Evolutionary conservation across 2,888 invertebrate species (phyloP), one percentile per base, ranked within the genome.

Genomic region (Thereva nobilitata): DNA sequence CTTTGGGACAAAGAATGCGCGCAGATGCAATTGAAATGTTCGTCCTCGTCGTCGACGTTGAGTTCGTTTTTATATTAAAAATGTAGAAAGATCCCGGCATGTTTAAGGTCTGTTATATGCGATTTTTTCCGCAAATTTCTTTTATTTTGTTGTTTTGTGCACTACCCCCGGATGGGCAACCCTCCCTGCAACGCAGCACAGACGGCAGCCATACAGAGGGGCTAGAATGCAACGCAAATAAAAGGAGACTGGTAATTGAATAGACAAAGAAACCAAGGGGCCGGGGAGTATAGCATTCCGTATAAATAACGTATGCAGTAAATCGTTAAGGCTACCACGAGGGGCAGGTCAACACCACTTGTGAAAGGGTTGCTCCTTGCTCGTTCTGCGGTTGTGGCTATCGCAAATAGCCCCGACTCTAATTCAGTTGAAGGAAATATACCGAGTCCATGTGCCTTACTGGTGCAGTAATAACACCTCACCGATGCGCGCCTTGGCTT

Each of bases 21-120:
- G 64, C 64, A 64, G 64, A 64, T 64, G 64, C 64, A 64, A 52
- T 64, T 50, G 12, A 53, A 61, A 12, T 12, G 12, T 45, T 45
- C 23, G 23, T 23, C 23, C 23, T 23, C 23, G 23, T 55, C 55
- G 55, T 8, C 12, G 9, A 38, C 54, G 37, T 37, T 12, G 38
- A 55, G 23, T 55, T 23, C 55, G 41, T 54, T 55, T 55, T 55
- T 9, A 44, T 44, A 23, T 41, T 41, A 9, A 10, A 55, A 9
- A 55, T 41, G 41, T 42, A 35, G 53, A 38, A 53, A 12, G 41
- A 55, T 55, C 55, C 23, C 55, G 41, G 5, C 55, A 41, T 23
- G 35, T 38, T 9, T 34, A 23, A n/a, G 12, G 5, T 12, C 23
- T 12, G 12, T 35, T 12, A n/a, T 53, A 55, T 41, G 38, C 53